Evolutionary conservation across 2,797 vertebrate species (phyloP).

Genomic region (Fistularia commersonii): DNA sequence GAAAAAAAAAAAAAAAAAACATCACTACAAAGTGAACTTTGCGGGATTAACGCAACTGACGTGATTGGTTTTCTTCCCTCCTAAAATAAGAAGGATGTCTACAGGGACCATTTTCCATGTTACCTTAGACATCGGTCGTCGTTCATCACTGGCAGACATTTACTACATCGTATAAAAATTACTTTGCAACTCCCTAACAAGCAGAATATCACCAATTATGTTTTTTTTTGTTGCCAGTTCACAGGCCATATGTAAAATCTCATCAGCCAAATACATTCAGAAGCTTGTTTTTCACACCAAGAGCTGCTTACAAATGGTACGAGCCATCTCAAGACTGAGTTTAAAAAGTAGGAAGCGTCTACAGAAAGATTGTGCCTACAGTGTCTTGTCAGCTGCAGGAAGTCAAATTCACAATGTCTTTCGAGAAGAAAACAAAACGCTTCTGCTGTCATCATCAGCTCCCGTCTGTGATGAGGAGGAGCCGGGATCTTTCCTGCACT

Average conservation of each 20-base stretch:
- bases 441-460: constrained; percentile 38
- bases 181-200: constrained; percentile 41
- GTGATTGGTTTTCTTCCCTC: not conserved
- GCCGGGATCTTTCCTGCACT: constrained; percentile 51
- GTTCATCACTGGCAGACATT: constrained; percentile 44
- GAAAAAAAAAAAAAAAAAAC: constrained; percentile 8
- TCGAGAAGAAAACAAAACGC: constrained; percentile 47
- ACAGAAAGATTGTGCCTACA: no score
- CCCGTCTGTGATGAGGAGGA: constrained; percentile 30
- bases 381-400: no score
- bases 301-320: no score
- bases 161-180: constrained; percentile 23
- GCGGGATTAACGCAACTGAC: not conserved
- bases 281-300: constrained; percentile 20
- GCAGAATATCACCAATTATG: constrained; percentile 18
- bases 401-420: constrained; percentile 33
- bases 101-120: constrained; percentile 16
- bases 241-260: constrained; percentile 8
- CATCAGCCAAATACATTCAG: constrained; percentile 32
- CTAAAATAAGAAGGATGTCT: constrained; percentile 11
- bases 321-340: no score
- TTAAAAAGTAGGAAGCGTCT: no score
- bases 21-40: constrained; percentile 10
- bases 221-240: not conserved
- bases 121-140: constrained; percentile 29